A percentile compares a stretch with the other conserved stretches of the same genome.
phyloP scores from a whole-genome alignment of 2,113 vertebrate genomes.

The Crotalus viridis region DNA sequence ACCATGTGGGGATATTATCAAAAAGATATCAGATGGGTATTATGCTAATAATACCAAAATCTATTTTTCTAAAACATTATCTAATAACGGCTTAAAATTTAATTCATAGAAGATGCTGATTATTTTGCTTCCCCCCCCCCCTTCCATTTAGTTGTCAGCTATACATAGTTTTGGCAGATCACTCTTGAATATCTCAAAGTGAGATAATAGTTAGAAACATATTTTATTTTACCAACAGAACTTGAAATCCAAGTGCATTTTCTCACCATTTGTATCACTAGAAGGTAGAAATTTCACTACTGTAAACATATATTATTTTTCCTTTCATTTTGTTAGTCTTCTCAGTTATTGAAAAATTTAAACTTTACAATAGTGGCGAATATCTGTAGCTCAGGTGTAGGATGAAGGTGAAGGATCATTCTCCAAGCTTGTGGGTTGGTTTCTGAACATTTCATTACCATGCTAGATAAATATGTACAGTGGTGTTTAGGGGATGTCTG shows the following conservation, averaged over 20 bases:
- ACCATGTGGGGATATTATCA: neutral
- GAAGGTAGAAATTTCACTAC: neutral
- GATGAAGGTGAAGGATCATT: no score
- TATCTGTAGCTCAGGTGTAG: no score
- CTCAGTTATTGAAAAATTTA: neutral
- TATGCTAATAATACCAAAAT: neutral
- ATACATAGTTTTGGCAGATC: neutral
- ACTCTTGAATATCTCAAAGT: neutral
- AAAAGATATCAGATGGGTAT: neutral
- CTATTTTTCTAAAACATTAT: neutral
- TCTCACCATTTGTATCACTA: neutral
- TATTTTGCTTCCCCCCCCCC: neutral
- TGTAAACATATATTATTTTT: neutral
- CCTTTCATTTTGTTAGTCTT: neutral
- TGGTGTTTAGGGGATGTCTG: no score
- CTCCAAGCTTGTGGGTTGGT: no score
- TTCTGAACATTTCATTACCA: no score
- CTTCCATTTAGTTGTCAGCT: neutral
- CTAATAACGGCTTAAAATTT: neutral
- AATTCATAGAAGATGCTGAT: neutral
- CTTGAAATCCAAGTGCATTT: neutral
- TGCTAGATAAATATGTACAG: no score
- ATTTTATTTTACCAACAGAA: neutral
- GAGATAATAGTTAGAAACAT: neutral
- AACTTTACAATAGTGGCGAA: neutral